Percentiles rank a stretch among this genome's conserved stretches.
Conservation (phyloP, 2,113 vertebrate species). For the Chaetodon trifascialis region DNA sequence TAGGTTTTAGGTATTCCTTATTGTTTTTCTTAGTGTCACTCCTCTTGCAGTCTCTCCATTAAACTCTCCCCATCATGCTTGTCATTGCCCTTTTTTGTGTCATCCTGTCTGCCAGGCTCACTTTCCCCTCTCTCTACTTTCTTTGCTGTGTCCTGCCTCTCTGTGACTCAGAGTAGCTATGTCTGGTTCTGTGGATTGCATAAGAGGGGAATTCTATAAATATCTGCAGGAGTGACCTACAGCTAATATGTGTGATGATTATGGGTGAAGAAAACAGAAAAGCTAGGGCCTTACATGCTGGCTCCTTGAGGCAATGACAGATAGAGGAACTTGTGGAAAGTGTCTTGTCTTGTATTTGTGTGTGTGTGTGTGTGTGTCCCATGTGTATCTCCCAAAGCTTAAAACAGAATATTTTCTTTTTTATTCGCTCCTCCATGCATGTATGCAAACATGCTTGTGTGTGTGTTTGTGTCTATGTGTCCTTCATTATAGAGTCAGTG, state of each 20-base stretch:
- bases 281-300: constrained; percentile 31
- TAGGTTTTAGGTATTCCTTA: not conserved
- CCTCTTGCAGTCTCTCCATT: not conserved
- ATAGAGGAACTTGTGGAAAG: constrained; percentile 27
- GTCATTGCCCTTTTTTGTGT: constrained; percentile 24
- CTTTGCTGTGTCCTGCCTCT: constrained; percentile 27
- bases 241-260: constrained; percentile 67
- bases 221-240: constrained; percentile 69
- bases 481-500: not conserved
- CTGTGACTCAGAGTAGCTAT: constrained; percentile 66
- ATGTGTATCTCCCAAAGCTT: not conserved
- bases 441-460: not conserved
- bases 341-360: constrained; percentile 11
- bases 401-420: not conserved
- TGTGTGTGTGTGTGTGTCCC: not conserved
- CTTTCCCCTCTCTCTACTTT: constrained; percentile 17
- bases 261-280: constrained; percentile 57
- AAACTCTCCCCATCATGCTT: constrained; percentile 12
- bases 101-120: constrained; percentile 23
- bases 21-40: not conserved
- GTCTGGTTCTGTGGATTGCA: constrained; percentile 73
- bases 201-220: constrained; percentile 77
- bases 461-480: not conserved
- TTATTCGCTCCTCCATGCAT: not conserved
- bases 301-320: constrained; percentile 32